Base-by-base conservation (phyloP, 2,113 vertebrate genomes). In the Vidua macroura region DNA sequence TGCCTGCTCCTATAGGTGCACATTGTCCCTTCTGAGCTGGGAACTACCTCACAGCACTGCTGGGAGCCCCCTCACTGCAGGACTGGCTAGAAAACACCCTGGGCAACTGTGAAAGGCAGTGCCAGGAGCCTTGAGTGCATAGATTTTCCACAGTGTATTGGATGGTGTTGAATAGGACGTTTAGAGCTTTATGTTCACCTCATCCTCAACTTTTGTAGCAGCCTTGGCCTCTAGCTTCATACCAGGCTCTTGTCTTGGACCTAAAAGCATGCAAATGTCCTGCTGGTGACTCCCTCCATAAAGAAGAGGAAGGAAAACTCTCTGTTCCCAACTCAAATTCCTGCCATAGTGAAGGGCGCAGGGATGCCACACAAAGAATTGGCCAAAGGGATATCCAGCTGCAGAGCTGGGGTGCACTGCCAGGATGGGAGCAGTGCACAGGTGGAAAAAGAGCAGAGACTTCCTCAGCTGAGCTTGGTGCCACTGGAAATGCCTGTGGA, bases 401-500 rank as follows among this genome's bases (percentile, higher is more conserved):
- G 15, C 10, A 41, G 53, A 44, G 8, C 49, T 41, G 81, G 44
- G 41, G 16, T 52, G 27, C 2, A 0, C 67, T 64, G 55, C 41
- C n/a, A 35, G 41, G 7, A 20, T 31, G 21, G 30, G 11, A 81
- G 4, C 15, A 30, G 28, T 5, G 8, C 0, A 1, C 8, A 33
- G 18, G 1, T 5, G 4, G 17, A 21, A n/a, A 83, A 83, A 46
- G 25, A 55, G 48, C 23, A 68, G 58, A 10, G 56, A 56, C 20
- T 51, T 68, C 58, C 67, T 95, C 48, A 79, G 14, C 39, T 48
- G 48, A 73, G 11, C 49, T 91, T 6, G 7, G 4, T 68, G 37
- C 28, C 49, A 3, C 28, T 58, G 70, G 18, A 58, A 80, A 58
- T 8, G 31, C 24, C 53, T 1, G 0, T 16, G 28, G 43, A 44